These are phyloP conservation scores for Peromyscus melanophrys DNA, from an alignment of 2,797 vertebrate species.

Conservation along the genomic window DNA sequence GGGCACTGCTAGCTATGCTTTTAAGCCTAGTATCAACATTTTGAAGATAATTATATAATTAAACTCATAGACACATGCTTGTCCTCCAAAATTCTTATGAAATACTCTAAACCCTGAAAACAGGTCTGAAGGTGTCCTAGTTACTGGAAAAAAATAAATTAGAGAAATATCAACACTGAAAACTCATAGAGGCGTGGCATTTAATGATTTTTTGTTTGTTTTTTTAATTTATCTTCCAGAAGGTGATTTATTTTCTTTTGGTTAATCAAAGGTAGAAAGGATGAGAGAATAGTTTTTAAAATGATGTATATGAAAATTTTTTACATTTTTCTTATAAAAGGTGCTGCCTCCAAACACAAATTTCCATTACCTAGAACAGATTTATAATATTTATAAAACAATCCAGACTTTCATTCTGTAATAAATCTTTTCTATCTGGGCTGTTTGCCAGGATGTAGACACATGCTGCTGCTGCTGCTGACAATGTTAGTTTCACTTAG, in stretches of 20 bases:
- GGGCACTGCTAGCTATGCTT: neutral
- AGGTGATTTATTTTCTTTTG: neutral
- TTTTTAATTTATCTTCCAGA: neutral
- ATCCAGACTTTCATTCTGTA: constrained; percentile 57
- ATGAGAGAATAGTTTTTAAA: neutral
- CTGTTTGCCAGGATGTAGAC: constrained; percentile 56
- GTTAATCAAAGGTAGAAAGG: neutral
- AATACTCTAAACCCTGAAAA: neutral
- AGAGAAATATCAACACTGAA: neutral
- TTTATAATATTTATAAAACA: constrained; percentile 71
- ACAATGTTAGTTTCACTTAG: constrained; percentile 37
- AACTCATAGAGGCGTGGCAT: neutral
- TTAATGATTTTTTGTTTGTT: neutral
- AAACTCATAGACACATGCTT: neutral
- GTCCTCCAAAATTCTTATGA: neutral
- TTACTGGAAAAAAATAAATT: neutral
- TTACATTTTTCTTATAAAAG: neutral
- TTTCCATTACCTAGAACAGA: constrained; percentile 11
- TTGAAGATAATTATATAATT: neutral
- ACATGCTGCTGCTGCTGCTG: constrained; percentile 52
- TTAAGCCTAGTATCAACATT: neutral
- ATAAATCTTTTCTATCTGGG: constrained; percentile 66
- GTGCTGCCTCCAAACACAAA: neutral
- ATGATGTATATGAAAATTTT: neutral
- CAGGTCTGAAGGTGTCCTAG: neutral